Base-by-base conservation (phyloP, 2,113 vertebrate species). In the Alouatta palliata region DNA sequence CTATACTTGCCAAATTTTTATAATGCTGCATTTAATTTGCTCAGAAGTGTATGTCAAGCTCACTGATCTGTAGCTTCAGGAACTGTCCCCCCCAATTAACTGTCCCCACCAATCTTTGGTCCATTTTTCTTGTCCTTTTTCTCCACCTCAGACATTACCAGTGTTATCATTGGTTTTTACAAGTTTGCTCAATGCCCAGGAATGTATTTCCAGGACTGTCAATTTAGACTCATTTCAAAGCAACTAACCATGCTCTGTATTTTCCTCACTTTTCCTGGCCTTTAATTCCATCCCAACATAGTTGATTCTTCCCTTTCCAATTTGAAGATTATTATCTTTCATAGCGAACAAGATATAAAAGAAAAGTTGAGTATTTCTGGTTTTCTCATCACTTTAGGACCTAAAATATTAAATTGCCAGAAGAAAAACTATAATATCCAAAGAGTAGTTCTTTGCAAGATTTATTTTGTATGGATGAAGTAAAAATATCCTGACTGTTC, bases 401-500 rank as follows among this genome's bases (percentile, higher is more conserved):
- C 23, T 45, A 64, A 66, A 90, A 80, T 90, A 92, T 35, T 91
- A 76, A 70, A 64, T 54, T 91, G 3, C 40, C n/a, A 49, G 49
- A 52, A 93, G 30, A 88, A 81, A 95, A 40, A 6, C 49, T 73
- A 16, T 61, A 35, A 32, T 52, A 92, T 32, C n/a, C 35, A 84
- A 92, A 94, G 32, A 64, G 9, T 6, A 37, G 0, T 47, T 88
- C 8, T 87, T 89, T 86, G 70, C 70, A 81, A 90, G 30, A 71
- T 70, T 80, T 95, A 14, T 92, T 80, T 93, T 83, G 52, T 79
- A 25, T 56, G 27, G 81, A 58, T 87, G 35, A 92, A 87, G 64
- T 52, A 70, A 95, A 97, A 96, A 87, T 91, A 91, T 68, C 40
- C 43, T 81, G 30, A 7, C 37, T 47, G 19, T 92, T 88, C 75